phyloP scores from a whole-genome alignment of 2,797 vertebrate genomes.

The Microhierax caerulescens region DNA sequence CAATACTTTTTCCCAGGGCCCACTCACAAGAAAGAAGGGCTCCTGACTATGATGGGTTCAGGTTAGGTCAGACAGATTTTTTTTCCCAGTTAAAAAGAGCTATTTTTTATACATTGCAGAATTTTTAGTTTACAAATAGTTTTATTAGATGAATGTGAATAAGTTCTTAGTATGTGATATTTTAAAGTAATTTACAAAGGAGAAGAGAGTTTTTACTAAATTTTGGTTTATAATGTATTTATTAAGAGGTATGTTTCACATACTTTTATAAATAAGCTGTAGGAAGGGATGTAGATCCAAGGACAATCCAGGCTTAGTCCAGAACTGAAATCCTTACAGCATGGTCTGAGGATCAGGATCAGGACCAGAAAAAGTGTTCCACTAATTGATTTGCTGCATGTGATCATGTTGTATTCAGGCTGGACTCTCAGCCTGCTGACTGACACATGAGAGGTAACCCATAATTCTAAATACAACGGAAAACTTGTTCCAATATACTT shows the following conservation, averaged over 20 bases:
- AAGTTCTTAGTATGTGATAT: background rate
- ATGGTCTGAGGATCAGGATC: background rate
- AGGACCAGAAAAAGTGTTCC: background rate
- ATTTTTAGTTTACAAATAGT: background rate
- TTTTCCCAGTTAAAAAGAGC: background rate
- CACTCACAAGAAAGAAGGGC: background rate
- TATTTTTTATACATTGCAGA: background rate
- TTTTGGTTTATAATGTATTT: background rate
- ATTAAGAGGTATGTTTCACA: background rate
- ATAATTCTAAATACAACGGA: background rate
- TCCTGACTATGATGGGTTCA: background rate
- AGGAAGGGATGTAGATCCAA: background rate
- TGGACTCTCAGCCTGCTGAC: background rate
- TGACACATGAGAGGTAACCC: background rate
- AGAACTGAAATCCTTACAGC: background rate
- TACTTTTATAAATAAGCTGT: background rate
- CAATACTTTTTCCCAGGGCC: background rate
- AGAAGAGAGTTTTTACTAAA: background rate
- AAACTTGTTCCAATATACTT: background rate
- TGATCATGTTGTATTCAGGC: background rate
- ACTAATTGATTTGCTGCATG: background rate
- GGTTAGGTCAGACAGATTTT: background rate
- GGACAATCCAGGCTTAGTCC: background rate
- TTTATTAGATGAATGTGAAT: background rate
- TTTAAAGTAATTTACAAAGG: background rate